phyloP scores from a whole-genome alignment of 2,888 invertebrate genomes.

The Philopedon plagiatum region DNA sequence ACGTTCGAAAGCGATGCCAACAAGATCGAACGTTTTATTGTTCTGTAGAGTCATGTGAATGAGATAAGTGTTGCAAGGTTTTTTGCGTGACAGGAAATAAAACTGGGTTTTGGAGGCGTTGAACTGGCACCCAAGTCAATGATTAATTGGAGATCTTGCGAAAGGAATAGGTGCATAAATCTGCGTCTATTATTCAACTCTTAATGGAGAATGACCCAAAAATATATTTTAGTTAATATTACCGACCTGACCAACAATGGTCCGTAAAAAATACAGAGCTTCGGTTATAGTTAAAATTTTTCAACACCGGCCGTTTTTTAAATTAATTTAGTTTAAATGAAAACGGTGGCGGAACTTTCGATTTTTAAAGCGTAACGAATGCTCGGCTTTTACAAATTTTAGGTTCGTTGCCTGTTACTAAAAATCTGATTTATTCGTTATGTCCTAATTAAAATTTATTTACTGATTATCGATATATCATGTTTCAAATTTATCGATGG shows the following conservation, averaged over 20 bases:
- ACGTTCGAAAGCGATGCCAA: too few species aligned
- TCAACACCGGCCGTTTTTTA: conserved; percentile 16
- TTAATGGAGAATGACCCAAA: not conserved
- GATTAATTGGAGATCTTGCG: too few species aligned
- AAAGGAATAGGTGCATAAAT: too few species aligned
- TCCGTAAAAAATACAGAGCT: conserved; percentile 35
- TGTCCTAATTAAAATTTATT: conserved; percentile 22
- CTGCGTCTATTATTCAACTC: too few species aligned
- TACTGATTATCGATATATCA: conserved; percentile 19
- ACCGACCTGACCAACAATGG: conserved; percentile 36
- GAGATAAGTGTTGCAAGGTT: too few species aligned
- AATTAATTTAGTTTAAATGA: conserved; percentile 36
- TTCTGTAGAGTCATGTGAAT: too few species aligned
- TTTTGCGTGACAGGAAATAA: too few species aligned
- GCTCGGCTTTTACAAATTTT: conserved; percentile 14
- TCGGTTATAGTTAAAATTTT: conserved; percentile 26
- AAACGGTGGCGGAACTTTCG: conserved; percentile 13
- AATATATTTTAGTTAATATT: conserved; percentile 44
- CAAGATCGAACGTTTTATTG: too few species aligned
- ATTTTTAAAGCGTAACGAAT: conserved; percentile 19
- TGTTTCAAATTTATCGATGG: not conserved
- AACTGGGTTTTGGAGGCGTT: too few species aligned
- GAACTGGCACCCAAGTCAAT: too few species aligned
- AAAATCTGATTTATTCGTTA: conserved; percentile 26
- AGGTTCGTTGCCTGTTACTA: not conserved